Base-by-base conservation (phyloP, 2,888 invertebrate genomes). In the Euphydryas editha region DNA sequence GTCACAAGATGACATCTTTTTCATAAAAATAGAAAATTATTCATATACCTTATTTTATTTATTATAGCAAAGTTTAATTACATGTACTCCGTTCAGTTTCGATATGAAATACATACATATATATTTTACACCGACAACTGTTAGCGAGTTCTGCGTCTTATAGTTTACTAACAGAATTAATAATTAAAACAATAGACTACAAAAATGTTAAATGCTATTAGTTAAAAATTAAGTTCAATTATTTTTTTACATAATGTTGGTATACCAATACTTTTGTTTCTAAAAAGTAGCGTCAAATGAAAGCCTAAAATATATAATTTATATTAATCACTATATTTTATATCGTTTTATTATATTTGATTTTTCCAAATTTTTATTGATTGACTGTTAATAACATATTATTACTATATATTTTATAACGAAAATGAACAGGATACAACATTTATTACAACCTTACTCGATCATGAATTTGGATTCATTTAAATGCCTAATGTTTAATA, bases 401-500 rank as follows among this genome's bases (percentile, higher is more conserved):
- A 13, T n/a, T 51, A 51, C 1, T 6, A 44, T 15, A 51, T 24
- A n/a, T n/a, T 24, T 51, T n/a, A 24, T 24, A 24, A 24, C 15
- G 24, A 51, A 51, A 51, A n/a, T 51, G 49, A 51, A 51, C 49
- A 51, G 13, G 49, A n/a, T 24, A 24, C n/a, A 51, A 30, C 30
- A 54, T 36, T 54, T 17, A 17, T 17, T 54, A 54, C 11, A 36
- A 54, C 15, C 54, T 17, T 11, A 17, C 30, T 36, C 54, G 7
- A 36, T 54, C 30, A 20, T 11, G 18, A 54, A 30, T 54, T 17
- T n/a, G 30, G 54, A 54, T 36, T 54, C 15, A 47, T n/a, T 37
- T 58, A 57, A 64, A 64, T 64, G 62, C 62, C 44, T 42, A 54
- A 62, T 62, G 62, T 54, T 17, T 54, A 15, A 17, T 36, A 17